A percentile compares a stretch with the other conserved stretches of the same genome.
Conservation (phyloP, 2,113 vertebrate species). For the Tonatia bakeri region DNA sequence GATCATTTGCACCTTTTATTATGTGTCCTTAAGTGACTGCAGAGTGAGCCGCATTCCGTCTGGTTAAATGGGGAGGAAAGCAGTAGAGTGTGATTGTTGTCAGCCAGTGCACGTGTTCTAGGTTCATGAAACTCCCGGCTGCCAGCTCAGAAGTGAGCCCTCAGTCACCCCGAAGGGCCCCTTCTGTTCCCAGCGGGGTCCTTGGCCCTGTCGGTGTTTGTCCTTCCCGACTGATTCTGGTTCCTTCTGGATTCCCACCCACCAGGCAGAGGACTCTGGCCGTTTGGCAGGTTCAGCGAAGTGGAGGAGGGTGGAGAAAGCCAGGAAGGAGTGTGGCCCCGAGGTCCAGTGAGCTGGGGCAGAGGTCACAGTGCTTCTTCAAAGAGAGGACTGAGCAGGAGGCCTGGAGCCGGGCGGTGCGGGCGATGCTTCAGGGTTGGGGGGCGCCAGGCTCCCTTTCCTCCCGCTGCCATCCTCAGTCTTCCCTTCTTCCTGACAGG, state of each 20-base stretch:
- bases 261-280: background rate
- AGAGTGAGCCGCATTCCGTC: background rate
- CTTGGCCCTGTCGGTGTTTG: background rate
- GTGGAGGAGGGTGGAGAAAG: background rate
- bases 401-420: background rate
- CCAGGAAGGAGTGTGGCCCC: background rate
- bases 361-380: background rate
- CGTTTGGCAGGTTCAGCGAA: background rate
- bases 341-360: background rate
- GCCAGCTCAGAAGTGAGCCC: background rate
- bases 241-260: background rate
- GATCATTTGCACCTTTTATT: background rate
- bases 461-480: too few relatives aligned
- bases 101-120: background rate
- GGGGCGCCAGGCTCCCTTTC: too few relatives aligned
- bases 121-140: background rate
- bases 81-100: background rate
- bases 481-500: slow-evolving; percentile 70
- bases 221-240: background rate
- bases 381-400: background rate
- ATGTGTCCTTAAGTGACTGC: background rate
- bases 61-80: background rate
- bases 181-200: background rate
- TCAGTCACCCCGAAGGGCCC: background rate
- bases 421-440: too few relatives aligned